Conservation (phyloP, 2,113 vertebrate genomes). For the Grus americana region DNA sequence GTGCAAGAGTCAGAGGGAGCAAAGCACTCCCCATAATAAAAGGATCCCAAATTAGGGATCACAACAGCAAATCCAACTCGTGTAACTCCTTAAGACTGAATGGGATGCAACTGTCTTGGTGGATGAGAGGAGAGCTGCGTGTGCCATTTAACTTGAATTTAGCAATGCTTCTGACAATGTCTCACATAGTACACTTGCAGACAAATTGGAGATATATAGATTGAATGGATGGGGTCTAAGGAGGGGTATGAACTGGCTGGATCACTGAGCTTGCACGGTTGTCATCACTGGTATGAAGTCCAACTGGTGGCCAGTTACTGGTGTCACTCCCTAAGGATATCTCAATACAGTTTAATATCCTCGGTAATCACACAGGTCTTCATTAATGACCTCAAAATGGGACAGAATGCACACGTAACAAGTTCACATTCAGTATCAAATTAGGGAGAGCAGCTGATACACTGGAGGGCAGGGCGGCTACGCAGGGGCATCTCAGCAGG, state of each 20-base stretch:
- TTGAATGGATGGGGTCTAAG: not conserved
- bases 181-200: not conserved
- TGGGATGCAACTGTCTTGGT: not conserved
- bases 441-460: not conserved
- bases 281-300: not conserved
- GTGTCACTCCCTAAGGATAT: not conserved
- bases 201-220: rapidly evolving
- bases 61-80: not conserved
- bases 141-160: not conserved
- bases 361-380: not conserved
- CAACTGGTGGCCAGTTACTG: not conserved
- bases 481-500: not conserved
- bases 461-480: not conserved
- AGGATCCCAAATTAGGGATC: not conserved
- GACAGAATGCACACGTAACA: not conserved
- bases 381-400: not conserved
- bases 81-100: not conserved
- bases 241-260: not conserved
- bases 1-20: not conserved
- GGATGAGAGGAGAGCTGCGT: rapidly evolving
- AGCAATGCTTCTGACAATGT: not conserved
- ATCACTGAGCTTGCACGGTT: not conserved
- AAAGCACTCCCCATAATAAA: not conserved
- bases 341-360: not conserved
- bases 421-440: not conserved